These are phyloP conservation scores for Magallana ariakensis DNA, from an alignment of 1,140 invertebrate genomes.

Conservation along the genomic window DNA sequence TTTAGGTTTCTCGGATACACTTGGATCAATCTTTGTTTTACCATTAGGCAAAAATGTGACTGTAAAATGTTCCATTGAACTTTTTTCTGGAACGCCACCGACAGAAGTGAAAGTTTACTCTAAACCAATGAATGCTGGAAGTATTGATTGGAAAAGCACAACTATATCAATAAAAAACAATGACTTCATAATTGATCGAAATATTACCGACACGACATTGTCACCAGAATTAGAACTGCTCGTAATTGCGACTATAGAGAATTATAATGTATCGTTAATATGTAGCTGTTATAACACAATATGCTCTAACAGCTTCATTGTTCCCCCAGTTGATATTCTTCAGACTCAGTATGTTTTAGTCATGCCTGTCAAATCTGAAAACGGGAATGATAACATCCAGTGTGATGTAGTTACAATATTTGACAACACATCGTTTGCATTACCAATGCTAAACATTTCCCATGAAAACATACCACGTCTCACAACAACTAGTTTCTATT, in stretches of 20 bases:
- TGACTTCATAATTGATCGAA: neutral
- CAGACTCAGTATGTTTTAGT: neutral
- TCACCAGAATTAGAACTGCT: too few relatives aligned
- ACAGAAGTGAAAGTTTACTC: too few relatives aligned
- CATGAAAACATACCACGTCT: too few relatives aligned
- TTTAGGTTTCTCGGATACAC: neutral
- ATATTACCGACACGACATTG: neutral
- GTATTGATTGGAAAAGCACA: neutral
- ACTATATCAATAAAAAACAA: neutral
- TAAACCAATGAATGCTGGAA: neutral
- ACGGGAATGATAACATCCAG: neutral
- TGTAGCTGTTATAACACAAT: neutral
- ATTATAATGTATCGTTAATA: too few relatives aligned
- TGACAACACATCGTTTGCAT: neutral
- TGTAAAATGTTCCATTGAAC: neutral
- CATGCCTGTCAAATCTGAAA: neutral
- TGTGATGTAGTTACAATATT: neutral
- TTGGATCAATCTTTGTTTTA: neutral
- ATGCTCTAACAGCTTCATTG: neutral
- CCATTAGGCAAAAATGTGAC: neutral
- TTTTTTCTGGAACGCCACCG: neutral
- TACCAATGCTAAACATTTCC: neutral
- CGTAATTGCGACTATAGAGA: too few relatives aligned
- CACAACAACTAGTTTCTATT: too few relatives aligned
- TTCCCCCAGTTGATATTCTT: neutral